Evolutionary conservation across 64 coral and sea anemone genomes (phyloP), one percentile per base, ranked within the genome.

Genomic region (Porites australiensis): DNA sequence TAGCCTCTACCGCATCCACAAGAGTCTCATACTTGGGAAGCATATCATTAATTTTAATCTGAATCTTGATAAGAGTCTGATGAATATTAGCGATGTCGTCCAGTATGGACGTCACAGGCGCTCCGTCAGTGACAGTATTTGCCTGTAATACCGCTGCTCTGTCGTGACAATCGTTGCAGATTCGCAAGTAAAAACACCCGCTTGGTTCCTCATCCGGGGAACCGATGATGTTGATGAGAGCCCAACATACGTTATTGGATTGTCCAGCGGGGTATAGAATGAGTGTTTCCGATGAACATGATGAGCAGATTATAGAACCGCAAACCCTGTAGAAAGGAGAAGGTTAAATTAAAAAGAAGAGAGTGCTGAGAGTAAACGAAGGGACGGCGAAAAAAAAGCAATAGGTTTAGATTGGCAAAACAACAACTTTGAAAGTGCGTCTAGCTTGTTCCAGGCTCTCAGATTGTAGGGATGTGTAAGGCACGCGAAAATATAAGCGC

Each of bases 1-100:
- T 93, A 4, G 92, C 94, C 70, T 96, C 94, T 55, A 99, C 91
- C 15, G 94, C 94, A 43, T 99, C 91, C 0, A 96, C 98, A 57
- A 99, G 89, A 20, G 78, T 89, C 55, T 96, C 94, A 88, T 96
- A 99, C 48, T 91, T 91, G 46, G 98, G 94, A 12, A 99, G 55
- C 44, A 96, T 44, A 27, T 74, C 70, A 22, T 18, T 88, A 37
- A 99, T 91, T 89, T 89, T 99, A 53, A 15, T 63, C 86, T 99
- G 91, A 8, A 96, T 65, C 16, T 82, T 74, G 21, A 57, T 60
- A 7, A 99, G 85, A 12, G 76, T 92, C 49, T 88, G 47, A 69
- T 96, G 69, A 73, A 89, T 93, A 8, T 93, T 82, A 14, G 70
- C 72, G 46, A 99, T 90, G 63, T 93, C 80, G 53, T 96, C 94